A percentile compares a stretch with the other conserved stretches of the same genome.
Conservation (phyloP, 2,113 vertebrate species). For the Cyprinodon brontotheroides region DNA sequence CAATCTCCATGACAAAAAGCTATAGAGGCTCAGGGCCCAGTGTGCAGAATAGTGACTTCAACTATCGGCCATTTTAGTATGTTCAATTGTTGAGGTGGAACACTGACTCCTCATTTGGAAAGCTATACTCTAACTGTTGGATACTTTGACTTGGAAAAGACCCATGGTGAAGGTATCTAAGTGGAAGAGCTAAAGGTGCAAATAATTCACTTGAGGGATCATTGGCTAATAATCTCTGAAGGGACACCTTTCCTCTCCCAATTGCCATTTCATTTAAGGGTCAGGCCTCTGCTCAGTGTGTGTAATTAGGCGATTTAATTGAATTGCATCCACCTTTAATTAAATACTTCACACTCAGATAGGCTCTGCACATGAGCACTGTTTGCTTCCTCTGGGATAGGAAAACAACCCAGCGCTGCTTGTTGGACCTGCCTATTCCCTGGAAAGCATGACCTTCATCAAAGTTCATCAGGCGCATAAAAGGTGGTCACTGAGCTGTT, state of each 20-base stretch:
- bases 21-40: slow-evolving; percentile 52
- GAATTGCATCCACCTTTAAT: slow-evolving; percentile 81
- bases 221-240: slow-evolving; percentile 77
- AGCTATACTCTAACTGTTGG: not conserved
- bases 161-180: slow-evolving; percentile 22
- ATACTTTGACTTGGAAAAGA: not conserved
- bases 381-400: slow-evolving; percentile 56
- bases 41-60: slow-evolving; percentile 44
- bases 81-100: slow-evolving; percentile 29
- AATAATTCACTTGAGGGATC: slow-evolving; percentile 57
- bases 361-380: slow-evolving; percentile 70
- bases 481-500: slow-evolving; percentile 34
- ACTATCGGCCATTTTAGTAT: slow-evolving; percentile 46
- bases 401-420: slow-evolving; percentile 40
- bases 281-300: slow-evolving; percentile 70
- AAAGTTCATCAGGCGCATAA: slow-evolving; percentile 49
- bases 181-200: slow-evolving; percentile 23
- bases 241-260: slow-evolving; percentile 79
- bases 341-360: slow-evolving; percentile 84
- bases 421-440: slow-evolving; percentile 38
- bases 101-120: slow-evolving; percentile 28
- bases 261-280: slow-evolving; percentile 78
- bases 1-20: slow-evolving; percentile 54
- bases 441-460: slow-evolving; percentile 50
- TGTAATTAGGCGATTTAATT: slow-evolving; percentile 83